Conservation (phyloP, 2,113 vertebrate species). For the Lanius ludovicianus region DNA sequence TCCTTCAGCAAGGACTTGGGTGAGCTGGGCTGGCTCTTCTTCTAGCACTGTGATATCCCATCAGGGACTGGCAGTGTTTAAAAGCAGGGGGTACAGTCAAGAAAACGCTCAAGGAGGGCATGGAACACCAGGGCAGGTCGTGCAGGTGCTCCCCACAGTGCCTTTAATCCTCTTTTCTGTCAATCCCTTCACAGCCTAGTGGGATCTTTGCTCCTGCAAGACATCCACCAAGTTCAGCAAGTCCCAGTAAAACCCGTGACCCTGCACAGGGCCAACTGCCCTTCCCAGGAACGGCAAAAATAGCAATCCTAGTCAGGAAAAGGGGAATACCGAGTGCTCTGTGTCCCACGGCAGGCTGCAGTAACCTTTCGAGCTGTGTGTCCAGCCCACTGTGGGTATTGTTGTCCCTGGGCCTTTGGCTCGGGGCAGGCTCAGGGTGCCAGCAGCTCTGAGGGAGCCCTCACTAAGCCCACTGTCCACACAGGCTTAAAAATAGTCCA, state of each 20-base stretch:
- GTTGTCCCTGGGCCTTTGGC: not conserved
- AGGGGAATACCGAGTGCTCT: rapidly evolving
- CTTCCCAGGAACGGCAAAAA: rapidly evolving
- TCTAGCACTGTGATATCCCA: not conserved
- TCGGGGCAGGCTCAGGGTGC: not conserved
- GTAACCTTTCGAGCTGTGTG: not conserved
- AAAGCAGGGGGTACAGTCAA: not conserved
- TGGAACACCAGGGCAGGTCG: rapidly evolving
- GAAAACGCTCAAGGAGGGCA: not conserved
- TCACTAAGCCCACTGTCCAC: not conserved
- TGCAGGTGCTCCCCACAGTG: not conserved
- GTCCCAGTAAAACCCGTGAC: rapidly evolving
- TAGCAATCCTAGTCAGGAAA: rapidly evolving
- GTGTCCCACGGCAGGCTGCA: rapidly evolving
- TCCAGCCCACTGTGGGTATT: rapidly evolving
- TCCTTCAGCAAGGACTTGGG: slow-evolving; percentile 15
- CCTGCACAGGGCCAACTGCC: rapidly evolving
- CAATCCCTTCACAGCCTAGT: not conserved
- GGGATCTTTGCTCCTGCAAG: not conserved
- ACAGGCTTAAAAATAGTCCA: not conserved
- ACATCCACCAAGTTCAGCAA: rapidly evolving
- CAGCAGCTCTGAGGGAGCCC: not conserved
- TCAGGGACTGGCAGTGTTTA: not conserved
- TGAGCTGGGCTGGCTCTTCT: not conserved
- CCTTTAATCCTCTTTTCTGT: not conserved